Conservation (phyloP, 2,888 invertebrate genomes). For the Coenonympha arcania region DNA sequence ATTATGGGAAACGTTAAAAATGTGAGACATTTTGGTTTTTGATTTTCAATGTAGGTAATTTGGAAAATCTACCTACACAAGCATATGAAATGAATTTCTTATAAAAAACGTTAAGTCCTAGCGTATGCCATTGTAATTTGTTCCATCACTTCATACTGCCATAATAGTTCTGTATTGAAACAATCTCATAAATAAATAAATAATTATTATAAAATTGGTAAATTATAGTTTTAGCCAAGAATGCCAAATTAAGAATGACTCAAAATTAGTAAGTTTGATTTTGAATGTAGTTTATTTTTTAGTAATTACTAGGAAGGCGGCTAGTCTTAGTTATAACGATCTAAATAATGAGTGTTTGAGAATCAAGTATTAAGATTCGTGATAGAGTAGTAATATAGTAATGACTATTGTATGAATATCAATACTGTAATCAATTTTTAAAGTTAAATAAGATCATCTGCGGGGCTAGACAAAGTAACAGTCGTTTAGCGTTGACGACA, state of each 20-base stretch:
- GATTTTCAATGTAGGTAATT: not conserved
- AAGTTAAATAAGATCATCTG: conserved; percentile 4
- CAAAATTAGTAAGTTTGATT: conserved; percentile 32
- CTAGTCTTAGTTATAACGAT: conserved; percentile 22
- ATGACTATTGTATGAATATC: not conserved
- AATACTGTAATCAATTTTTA: not conserved
- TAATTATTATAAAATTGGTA: too few species aligned
- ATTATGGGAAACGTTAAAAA: not conserved
- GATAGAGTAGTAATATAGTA: conserved; percentile 1
- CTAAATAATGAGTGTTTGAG: conserved; percentile 1
- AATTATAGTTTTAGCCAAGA: conserved; percentile 64
- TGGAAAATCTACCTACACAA: not conserved
- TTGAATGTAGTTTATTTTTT: conserved; percentile 26
- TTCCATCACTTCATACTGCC: not conserved
- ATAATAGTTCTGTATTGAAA: not conserved
- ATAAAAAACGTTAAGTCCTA: not conserved
- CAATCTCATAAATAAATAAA: too few species aligned
- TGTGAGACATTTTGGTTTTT: not conserved
- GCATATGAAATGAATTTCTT: not conserved
- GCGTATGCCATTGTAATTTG: not conserved
- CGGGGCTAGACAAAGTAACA: too few species aligned
- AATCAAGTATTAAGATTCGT: not conserved
- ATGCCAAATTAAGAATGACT: conserved; percentile 62
- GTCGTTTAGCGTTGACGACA: too few species aligned
- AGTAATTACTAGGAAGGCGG: conserved; percentile 24